phyloP scores from a whole-genome alignment of 2,888 invertebrate genomes.

The Drosophila yooni region DNA sequence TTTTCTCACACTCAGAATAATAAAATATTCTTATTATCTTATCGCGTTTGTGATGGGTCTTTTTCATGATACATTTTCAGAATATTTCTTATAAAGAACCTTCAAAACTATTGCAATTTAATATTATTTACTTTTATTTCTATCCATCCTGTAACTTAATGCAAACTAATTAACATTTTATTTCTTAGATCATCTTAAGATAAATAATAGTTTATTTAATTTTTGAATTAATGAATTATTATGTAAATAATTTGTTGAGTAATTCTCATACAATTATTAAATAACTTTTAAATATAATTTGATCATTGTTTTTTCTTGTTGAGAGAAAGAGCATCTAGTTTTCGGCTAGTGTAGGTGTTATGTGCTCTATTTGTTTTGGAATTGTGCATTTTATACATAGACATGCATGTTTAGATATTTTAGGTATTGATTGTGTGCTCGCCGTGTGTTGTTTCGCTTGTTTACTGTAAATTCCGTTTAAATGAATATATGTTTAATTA shows the following conservation, averaged over 20 bases:
- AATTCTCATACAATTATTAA: background rate
- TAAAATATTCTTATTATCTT: too few species aligned
- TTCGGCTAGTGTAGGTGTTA: slow-evolving; percentile 30
- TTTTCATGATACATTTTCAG: too few species aligned
- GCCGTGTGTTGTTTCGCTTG: slow-evolving; percentile 28
- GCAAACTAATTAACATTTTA: background rate
- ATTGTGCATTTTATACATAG: background rate
- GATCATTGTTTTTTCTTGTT: background rate
- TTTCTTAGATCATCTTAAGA: background rate
- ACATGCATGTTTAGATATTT: slow-evolving; percentile 1
- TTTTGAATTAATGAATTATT: background rate
- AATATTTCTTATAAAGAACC: background rate
- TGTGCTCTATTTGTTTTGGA: background rate
- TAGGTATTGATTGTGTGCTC: background rate
- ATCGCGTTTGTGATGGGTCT: too few species aligned
- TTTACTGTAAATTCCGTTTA: slow-evolving; percentile 75
- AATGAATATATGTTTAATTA: slow-evolving; percentile 63
- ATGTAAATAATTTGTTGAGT: too few species aligned
- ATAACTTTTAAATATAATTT: too few species aligned
- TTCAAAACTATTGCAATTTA: too few species aligned
- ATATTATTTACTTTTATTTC: background rate
- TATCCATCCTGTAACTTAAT: background rate
- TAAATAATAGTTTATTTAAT: background rate
- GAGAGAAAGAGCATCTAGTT: background rate
- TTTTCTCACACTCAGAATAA: too few species aligned